A percentile compares a stretch with the other conserved stretches of the same genome.
Conservation (phyloP, 2,113 vertebrate genomes). For the Chiloscyllium plagiosum region DNA sequence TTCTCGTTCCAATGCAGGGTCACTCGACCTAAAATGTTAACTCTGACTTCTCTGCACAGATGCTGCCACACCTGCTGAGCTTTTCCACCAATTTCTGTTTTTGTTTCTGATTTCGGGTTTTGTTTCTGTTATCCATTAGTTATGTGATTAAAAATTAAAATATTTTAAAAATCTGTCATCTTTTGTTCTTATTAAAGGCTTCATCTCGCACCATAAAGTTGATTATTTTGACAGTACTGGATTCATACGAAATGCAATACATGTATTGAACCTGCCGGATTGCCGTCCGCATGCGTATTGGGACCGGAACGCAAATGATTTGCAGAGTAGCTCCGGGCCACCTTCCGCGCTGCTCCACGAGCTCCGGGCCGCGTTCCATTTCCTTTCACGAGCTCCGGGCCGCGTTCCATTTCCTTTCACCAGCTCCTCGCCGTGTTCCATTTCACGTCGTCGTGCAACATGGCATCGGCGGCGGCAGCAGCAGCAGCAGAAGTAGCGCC, state of each 20-base stretch:
- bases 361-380: no score
- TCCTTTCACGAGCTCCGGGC: neutral
- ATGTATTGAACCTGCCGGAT: neutral
- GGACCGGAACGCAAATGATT: neutral
- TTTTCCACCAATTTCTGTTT: no score
- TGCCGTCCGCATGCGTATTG: neutral
- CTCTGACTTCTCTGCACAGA: no score
- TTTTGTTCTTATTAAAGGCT: neutral
- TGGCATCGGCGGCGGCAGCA: neutral
- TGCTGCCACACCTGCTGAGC: no score
- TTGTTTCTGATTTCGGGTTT: no score
- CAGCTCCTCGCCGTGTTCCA: neutral
- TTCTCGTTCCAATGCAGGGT: no score
- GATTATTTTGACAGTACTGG: neutral
- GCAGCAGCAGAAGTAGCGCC: neutral
- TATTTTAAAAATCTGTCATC: neutral
- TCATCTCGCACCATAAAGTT: neutral
- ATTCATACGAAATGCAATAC: neutral
- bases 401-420: neutral
- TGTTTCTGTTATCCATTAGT: neutral
- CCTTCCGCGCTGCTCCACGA: no score
- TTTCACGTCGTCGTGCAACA: neutral
- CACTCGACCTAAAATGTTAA: no score
- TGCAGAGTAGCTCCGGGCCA: neutral
- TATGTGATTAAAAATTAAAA: no score